Evolutionary conservation across 2,888 invertebrate species (phyloP).

Genomic region (Physocephala rufipes): DNA sequence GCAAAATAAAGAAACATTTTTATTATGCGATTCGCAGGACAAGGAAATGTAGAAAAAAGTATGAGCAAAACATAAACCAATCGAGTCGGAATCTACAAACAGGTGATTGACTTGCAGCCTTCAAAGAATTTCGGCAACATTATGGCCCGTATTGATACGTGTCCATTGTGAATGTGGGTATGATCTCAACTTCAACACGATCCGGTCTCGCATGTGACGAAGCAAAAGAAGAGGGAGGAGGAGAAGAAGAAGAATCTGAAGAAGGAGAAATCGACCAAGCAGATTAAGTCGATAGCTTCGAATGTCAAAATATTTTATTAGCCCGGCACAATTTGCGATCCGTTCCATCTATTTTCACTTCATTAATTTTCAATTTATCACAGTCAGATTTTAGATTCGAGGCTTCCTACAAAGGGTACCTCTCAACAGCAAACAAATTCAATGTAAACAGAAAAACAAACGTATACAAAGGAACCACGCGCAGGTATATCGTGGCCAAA

Average conservation of each 20-base stretch:
- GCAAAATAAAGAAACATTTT: constrained; percentile 39
- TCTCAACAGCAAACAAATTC: constrained; percentile 23
- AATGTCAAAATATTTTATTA: constrained; percentile 65
- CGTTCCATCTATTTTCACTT: constrained; percentile 65
- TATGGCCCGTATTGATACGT: constrained; percentile 2
- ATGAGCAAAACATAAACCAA: constrained; percentile 36
- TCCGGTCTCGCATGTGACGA: constrained; percentile 32
- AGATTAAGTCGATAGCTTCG: constrained; percentile 65
- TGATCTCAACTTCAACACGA: constrained; percentile 3
- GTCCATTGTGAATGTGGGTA: constrained; percentile 7
- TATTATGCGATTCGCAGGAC: constrained; percentile 16
- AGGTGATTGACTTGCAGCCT: constrained; percentile 49
- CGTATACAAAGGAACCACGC: constrained; percentile 1
- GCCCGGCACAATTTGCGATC: constrained; percentile 65
- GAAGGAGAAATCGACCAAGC: constrained; percentile 58
- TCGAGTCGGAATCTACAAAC: constrained; percentile 49
- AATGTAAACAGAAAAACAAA: constrained; percentile 12
- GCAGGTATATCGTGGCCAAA: constrained; percentile 22
- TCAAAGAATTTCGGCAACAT: constrained; percentile 20
- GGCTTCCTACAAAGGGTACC: constrained; percentile 19
- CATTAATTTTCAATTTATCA: constrained; percentile 65
- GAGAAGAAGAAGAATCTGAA: background rate
- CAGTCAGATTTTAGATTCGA: constrained; percentile 61
- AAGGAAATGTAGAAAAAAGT: constrained; percentile 31
- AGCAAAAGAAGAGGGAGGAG: background rate